Evolutionary conservation across 35 echinoderm and acorn worm species (phyloP), one percentile per base, ranked within the genome.

Genomic region (Lytechinus variegatus): DNA sequence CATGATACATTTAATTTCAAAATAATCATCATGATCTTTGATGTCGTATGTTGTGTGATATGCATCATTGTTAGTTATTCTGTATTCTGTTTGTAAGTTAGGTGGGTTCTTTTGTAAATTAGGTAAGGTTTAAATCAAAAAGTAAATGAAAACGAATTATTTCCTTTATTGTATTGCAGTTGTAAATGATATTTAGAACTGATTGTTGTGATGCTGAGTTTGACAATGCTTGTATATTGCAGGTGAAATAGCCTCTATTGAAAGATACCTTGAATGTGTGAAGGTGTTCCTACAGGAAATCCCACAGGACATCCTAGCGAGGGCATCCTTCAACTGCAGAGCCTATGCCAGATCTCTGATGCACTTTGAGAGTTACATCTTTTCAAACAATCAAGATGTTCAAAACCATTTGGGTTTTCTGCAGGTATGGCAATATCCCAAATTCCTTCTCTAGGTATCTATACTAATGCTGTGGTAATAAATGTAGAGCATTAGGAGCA

Each of bases 301-400:
- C 29, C 98, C 98, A 53, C 98, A 99, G 61, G 97, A 97, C 94
- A 96, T 99, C 11, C 88, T 99, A 91, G 96, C 98, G 12, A 97
- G 97, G 86, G 98, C 98, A 0, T 99, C 98, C 9, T 99, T 96
- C 86, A 94, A 99, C 28, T 99, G 98, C 92, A 97, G 95, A 94
- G 98, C 98, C 14, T 97, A 98, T 52, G 97, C 98, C 27, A 97
- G 98, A 86, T 94, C 98, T n/a, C 58, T 99, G 27, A 99, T 99
- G 98, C 98, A 99, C 96, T 97, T 97, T 96, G 98, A 99, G 91
- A 90, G 94, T 3, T 97, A 95, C 95, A 96, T 99, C 6, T 90
- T 86, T 56, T 79, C 53, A 5, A 61, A 99, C 66, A 94, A 95
- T 51, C 61, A 94, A 54, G 96, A 99, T 87, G 52, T 97, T 24